Conservation (phyloP, 1,140 invertebrate genomes). For the Anthonomus grandis region DNA sequence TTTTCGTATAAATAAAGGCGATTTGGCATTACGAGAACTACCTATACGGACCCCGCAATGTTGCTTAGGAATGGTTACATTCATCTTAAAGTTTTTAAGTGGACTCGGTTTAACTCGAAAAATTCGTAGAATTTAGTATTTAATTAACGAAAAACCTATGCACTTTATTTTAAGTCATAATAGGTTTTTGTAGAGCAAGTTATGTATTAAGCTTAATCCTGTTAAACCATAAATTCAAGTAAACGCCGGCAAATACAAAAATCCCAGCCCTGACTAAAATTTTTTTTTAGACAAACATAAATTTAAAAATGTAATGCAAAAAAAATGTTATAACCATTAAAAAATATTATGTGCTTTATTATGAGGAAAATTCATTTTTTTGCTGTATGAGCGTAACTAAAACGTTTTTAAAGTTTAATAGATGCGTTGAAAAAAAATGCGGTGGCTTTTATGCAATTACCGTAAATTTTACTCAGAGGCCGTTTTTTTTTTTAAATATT, state of each 20-base stretch:
- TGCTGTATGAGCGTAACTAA: not conserved
- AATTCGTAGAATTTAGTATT: too few species aligned
- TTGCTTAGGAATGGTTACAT: too few species aligned
- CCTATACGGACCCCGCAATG: too few species aligned
- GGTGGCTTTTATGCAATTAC: slow-evolving; percentile 1
- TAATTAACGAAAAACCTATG: too few species aligned
- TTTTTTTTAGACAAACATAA: not conserved
- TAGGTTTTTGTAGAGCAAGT: too few species aligned
- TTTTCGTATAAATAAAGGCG: not conserved
- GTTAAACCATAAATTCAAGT: too few species aligned
- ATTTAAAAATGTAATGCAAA: not conserved
- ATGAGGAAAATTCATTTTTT: not conserved
- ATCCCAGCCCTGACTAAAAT: not conserved
- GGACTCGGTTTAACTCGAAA: too few species aligned
- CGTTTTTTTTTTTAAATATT: not conserved
- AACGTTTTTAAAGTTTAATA: slow-evolving; percentile 2
- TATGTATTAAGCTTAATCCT: too few species aligned
- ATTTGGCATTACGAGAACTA: too few species aligned
- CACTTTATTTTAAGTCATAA: too few species aligned
- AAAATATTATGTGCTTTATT: slow-evolving; percentile 2
- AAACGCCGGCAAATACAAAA: too few species aligned
- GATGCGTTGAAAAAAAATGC: not conserved
- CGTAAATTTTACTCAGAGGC: not conserved
- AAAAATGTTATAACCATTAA: not conserved
- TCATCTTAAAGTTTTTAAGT: too few species aligned